Conservation (phyloP, 2,797 vertebrate species). For the Bradypodion ventrale region DNA sequence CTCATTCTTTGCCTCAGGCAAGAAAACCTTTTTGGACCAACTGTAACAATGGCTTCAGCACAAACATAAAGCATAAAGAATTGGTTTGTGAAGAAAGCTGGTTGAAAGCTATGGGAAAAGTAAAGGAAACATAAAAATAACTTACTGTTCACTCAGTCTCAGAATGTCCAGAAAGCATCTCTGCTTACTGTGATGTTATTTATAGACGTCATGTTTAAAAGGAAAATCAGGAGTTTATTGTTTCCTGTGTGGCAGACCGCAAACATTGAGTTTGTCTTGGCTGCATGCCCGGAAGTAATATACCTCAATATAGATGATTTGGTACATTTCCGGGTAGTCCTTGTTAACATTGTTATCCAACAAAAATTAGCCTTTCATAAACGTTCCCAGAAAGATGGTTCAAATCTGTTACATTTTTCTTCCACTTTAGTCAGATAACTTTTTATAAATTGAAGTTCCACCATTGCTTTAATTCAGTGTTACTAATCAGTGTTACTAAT, state of each 20-base stretch:
- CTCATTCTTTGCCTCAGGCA: neutral
- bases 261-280: slow-evolving; percentile 45
- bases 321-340: slow-evolving; percentile 32
- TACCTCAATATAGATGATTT: slow-evolving; percentile 31
- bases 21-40: neutral
- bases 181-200: slow-evolving; percentile 16
- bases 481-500: no score
- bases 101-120: neutral
- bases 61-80: neutral
- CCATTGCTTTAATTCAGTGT: accelerated
- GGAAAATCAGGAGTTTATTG: slow-evolving; percentile 7
- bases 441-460: neutral
- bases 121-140: neutral
- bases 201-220: slow-evolving; percentile 12
- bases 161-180: slow-evolving; percentile 1
- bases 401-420: neutral
- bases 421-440: neutral
- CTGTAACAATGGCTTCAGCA: neutral
- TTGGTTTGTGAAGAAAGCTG: neutral
- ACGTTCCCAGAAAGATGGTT: neutral
- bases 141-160: neutral
- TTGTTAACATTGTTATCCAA: neutral
- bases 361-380: neutral
- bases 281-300: slow-evolving; percentile 47
- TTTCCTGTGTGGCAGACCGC: slow-evolving; percentile 50